These are phyloP conservation scores for Temnothorax unifasciatus DNA, from an alignment of 2,888 invertebrate species.

Conservation along the genomic window DNA sequence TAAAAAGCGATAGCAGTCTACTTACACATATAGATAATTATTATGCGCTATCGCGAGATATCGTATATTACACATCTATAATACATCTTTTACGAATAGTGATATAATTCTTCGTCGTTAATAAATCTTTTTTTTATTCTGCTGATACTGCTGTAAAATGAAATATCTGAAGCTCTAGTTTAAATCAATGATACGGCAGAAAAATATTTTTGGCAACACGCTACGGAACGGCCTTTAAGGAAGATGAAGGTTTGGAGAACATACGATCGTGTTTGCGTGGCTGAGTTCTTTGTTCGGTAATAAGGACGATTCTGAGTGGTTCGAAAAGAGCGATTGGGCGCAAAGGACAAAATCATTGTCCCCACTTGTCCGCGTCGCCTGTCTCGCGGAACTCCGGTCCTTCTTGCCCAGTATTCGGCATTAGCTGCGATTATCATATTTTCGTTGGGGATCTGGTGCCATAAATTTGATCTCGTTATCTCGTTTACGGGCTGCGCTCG, in stretches of 20 bases:
- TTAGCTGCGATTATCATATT: conserved; percentile 85
- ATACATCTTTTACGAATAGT: not conserved
- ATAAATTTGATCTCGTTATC: conserved; percentile 87
- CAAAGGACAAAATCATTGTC: conserved; percentile 62
- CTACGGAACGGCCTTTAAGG: not conserved
- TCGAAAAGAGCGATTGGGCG: conserved; percentile 52
- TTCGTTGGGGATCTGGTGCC: conserved; percentile 84
- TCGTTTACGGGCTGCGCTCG: conserved; percentile 83
- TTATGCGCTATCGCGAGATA: not conserved
- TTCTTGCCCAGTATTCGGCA: conserved; percentile 78
- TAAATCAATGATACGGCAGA: conserved; percentile 44
- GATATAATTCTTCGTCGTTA: not conserved
- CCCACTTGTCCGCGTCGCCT: conserved; percentile 53
- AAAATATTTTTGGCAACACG: conserved; percentile 28
- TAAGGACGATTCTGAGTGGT: conserved; percentile 53
- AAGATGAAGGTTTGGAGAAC: conserved; percentile 29
- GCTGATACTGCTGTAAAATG: not conserved
- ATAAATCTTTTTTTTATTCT: not conserved
- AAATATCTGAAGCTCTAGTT: conserved; percentile 6
- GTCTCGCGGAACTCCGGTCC: conserved; percentile 62
- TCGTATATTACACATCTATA: not conserved
- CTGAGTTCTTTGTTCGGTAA: conserved; percentile 43
- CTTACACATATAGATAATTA: not conserved
- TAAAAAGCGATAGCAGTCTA: not conserved
- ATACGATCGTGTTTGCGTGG: conserved; percentile 46